Evolutionary conservation across 2,797 vertebrate species (phyloP).

Genomic region (Spinibarbus caldwelli): DNA sequence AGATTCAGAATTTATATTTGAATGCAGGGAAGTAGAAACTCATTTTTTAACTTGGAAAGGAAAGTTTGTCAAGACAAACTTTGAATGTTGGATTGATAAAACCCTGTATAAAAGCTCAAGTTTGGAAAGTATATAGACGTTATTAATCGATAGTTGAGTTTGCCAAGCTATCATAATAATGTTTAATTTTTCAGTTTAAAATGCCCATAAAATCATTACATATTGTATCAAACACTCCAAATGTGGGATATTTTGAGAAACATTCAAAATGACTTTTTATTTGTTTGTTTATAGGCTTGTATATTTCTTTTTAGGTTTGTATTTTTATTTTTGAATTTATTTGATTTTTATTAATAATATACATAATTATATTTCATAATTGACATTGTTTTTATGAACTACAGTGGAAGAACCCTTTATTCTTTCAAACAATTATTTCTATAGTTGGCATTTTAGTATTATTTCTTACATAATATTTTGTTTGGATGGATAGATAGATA

Average conservation of each 20-base stretch:
- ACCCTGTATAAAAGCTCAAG: not conserved
- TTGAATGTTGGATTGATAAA: not conserved
- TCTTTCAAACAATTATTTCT: no score
- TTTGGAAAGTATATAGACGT: not conserved
- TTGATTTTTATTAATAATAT: not conserved
- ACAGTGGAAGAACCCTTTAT: not conserved
- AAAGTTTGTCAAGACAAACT: not conserved
- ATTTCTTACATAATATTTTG: no score
- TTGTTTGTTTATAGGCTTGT: not conserved
- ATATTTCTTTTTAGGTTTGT: not conserved
- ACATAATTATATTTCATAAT: not conserved
- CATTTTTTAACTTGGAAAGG: not conserved
- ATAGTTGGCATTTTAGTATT: no score
- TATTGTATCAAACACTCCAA: not conserved
- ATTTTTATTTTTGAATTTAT: not conserved
- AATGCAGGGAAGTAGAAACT: not conserved
- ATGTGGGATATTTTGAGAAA: no score
- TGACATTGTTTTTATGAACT: not conserved
- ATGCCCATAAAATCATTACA: not conserved
- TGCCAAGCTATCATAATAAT: not conserved
- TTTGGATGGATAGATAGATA: accelerated
- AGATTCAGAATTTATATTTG: not conserved
- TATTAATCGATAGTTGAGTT: not conserved
- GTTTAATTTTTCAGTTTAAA: not conserved
- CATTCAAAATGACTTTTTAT: no score